Evolutionary conservation across 2,113 vertebrate species (phyloP).

Genomic region (Salvelinus namaycush): DNA sequence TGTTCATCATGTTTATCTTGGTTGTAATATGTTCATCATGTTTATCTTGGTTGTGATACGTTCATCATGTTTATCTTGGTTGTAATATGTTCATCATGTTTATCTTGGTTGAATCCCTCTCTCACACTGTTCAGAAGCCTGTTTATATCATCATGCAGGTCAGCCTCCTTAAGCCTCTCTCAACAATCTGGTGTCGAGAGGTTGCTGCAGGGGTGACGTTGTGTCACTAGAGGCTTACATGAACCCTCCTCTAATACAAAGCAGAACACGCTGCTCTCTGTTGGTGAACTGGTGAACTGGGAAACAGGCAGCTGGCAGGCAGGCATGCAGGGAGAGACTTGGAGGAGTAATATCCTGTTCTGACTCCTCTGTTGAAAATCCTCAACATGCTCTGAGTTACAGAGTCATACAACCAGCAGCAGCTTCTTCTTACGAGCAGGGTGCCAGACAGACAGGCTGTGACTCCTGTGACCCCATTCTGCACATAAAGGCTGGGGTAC

Average conservation of each 20-base stretch:
- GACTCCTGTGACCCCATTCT: background rate
- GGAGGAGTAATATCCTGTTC: conserved; percentile 70
- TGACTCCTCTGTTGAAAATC: conserved; percentile 54
- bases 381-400: conserved; percentile 55
- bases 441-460: conserved; percentile 20
- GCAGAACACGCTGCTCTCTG: conserved; percentile 56
- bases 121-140: conserved; percentile 36
- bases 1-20: too few relatives aligned
- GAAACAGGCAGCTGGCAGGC: conserved; percentile 34
- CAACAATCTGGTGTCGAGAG: conserved; percentile 48
- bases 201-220: conserved; percentile 50
- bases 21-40: too few relatives aligned
- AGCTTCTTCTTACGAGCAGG: conserved; percentile 2
- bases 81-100: too few relatives aligned
- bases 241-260: conserved; percentile 65
- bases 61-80: background rate
- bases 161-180: conserved; percentile 28
- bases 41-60: background rate
- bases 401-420: conserved; percentile 36
- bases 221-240: conserved; percentile 61
- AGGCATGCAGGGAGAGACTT: conserved; percentile 35
- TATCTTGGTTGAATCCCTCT: background rate
- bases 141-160: conserved; percentile 42
- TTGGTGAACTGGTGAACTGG: conserved; percentile 42
- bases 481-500: background rate